Base-by-base conservation (phyloP, 2,113 vertebrate genomes). In the Entelurus aequoreus region DNA sequence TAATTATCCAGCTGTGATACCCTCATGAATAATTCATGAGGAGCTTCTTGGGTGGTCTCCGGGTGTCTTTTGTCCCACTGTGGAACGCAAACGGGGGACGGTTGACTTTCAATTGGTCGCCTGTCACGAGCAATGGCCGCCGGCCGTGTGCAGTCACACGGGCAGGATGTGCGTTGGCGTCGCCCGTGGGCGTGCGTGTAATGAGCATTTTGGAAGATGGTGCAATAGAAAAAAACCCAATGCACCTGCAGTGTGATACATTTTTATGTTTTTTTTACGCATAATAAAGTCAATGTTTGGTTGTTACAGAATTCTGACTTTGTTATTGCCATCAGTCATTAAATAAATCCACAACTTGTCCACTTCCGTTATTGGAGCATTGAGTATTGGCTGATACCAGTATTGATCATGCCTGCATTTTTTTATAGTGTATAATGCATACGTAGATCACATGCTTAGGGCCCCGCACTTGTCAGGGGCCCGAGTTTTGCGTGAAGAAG, bases 21-120 rank as follows among this genome's bases (percentile, higher is more conserved):
- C 58, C 71, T 68, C 36, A 46, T 85, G 60, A 83, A 81, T 83
- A 71, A 87, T 78, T 80, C 72, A 86, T 69, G 6, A 66, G 54
- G 21, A 54, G 54, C 61, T 28, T 62, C 51, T 61, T 21, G 5
- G 56, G 67, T 69, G 65, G 62, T 73, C 65, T 76, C 49, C 8
- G 44, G 19, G 44, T 54, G 37, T 66, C 54, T 54, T 70, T 57
- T 12, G 55, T 21, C 55, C 44, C 11, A 36, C 16, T 13, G 55
- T 57, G 55, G n/a, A 21, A 57, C 55, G 13, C 44, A 11, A 57
- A 44, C 13, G 38, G 40, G 40, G 5, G 40, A 5, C 19, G 16
- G 16, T 57, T 21, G 38, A 44, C 16, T 57, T 57, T 14, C n/a
- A 44, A 44, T 44, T 10, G 55, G n/a, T 46, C n/a, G 55, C 54